Percentiles rank a stretch among this genome's conserved stretches.
Evolutionary conservation across 2,113 vertebrate species (phyloP).

Genomic region (Engraulis encrasicolus): DNA sequence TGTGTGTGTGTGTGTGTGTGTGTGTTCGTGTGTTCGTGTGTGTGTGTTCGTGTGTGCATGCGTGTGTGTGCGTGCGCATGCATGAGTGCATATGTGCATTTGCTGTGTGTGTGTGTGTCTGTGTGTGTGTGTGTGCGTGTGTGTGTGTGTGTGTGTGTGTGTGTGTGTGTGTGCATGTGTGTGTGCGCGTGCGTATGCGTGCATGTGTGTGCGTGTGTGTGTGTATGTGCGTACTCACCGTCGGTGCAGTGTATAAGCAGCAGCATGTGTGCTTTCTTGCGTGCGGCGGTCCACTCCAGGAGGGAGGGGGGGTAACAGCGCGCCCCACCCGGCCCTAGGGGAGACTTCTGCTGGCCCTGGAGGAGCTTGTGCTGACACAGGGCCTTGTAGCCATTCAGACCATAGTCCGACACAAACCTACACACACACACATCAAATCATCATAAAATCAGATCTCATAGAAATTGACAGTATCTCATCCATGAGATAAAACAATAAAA

Average conservation of each 20-base stretch:
- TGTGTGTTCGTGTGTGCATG: too few relatives aligned
- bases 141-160: neutral
- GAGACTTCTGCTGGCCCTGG: conserved; percentile 82
- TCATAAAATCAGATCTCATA: conserved; percentile 2
- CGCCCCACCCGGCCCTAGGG: conserved; percentile 65
- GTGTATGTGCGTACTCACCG: conserved; percentile 69
- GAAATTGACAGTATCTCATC: too few relatives aligned
- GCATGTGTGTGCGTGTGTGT: neutral
- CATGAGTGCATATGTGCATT: too few relatives aligned
- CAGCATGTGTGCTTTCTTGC: conserved; percentile 85
- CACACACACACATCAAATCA: conserved; percentile 63
- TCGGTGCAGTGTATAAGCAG: conserved; percentile 89
- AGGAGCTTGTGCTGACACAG: conserved; percentile 93
- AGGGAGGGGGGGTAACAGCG: conserved; percentile 86
- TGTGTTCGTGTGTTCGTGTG: too few relatives aligned
- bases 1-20: too few relatives aligned
- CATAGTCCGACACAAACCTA: conserved; percentile 87
- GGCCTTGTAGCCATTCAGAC: conserved; percentile 83
- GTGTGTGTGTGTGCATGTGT: neutral
- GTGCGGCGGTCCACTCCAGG: conserved; percentile 88
- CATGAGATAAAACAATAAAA: too few relatives aligned
- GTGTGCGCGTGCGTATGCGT: too few relatives aligned
- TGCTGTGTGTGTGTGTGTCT: too few relatives aligned
- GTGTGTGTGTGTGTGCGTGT: neutral
- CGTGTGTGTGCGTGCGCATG: too few relatives aligned